Conservation (phyloP, 2,888 invertebrate genomes). For the Ramazzottius varieornatus region DNA sequence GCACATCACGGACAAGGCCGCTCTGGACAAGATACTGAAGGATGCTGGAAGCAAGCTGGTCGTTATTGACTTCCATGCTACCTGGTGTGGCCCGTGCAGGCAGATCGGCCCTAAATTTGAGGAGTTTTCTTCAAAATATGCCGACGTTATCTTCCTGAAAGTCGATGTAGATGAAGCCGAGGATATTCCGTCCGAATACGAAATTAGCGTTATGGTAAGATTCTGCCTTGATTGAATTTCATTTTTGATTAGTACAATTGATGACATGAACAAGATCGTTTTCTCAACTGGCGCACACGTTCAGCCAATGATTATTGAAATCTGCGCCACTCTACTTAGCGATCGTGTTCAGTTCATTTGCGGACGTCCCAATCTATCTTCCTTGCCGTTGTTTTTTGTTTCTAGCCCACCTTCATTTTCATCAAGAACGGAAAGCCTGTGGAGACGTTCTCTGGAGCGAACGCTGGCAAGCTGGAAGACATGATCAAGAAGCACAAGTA, state of each 20-base stretch:
- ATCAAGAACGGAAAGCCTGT: neutral
- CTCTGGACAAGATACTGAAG: constrained; percentile 1
- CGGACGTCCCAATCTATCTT: too few species aligned
- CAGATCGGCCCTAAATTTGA: constrained; percentile 3
- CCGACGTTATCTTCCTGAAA: neutral
- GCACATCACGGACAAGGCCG: neutral
- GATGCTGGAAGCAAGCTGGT: neutral
- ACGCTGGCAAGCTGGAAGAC: neutral
- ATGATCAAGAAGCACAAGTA: constrained; percentile 1
- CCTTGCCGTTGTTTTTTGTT: too few species aligned
- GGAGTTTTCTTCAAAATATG: neutral
- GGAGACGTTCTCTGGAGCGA: neutral
- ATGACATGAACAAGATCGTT: too few species aligned
- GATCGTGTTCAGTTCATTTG: too few species aligned
- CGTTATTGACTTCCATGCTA: neutral
- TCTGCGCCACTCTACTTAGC: too few species aligned
- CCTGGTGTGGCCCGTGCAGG: neutral
- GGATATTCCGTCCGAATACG: neutral
- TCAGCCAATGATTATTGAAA: too few species aligned
- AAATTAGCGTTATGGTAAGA: neutral
- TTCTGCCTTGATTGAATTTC: neutral
- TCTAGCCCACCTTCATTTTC: neutral
- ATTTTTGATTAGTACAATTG: neutral
- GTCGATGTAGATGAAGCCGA: neutral
- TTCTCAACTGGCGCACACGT: too few species aligned